Evolutionary conservation across 2,888 invertebrate species (phyloP), one percentile per base, ranked within the genome.

Genomic region (Lathronympha strigana): DNA sequence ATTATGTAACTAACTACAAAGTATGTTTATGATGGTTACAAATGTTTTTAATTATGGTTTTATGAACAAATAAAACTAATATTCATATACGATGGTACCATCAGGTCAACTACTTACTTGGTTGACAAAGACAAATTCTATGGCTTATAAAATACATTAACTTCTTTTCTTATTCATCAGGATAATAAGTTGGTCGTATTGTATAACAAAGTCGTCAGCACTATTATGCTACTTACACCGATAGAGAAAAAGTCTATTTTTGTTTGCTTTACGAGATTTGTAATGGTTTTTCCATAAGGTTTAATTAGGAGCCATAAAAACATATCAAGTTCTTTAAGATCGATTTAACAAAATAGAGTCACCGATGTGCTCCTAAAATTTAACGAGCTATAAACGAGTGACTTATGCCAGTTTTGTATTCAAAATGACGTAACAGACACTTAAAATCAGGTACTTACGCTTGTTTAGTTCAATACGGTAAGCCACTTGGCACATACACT

Each of bases 381-480:
- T 91, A 87, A 92, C 79, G 83, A 83, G 50, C 86, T 76, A 91
- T 92, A 91, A 92, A 92, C 86, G 71, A 76, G 83, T 90, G 90
- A 90, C 85, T 90, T 89, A 89, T 89, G 82, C 74, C 15, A 23
- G 15, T 36, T 21, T 8, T 9, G 15, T 47, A 47, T 21, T 17
- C 8, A 31, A 43, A 57, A 45, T 43, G 43, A 21, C 57, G 19
- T 57, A 57, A 31, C 11, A 1, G 31, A n/a, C 57, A 21, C 28
- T 28, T 11, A 55, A 28, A 1, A 25, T 8, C 8, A 57, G 4
- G n/a, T 6, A 57, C 13, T 31, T 21, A 31, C n/a, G 57, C n/a
- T n/a, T 15, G 19, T 57, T 21, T 57, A 45, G 4, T 8, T 31
- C 2, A 11, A n/a, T 19, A 19, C 19, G n/a, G 31, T 36, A 31